Base-by-base conservation (phyloP, 2,113 vertebrate genomes). In the Hyla sarda region DNA sequence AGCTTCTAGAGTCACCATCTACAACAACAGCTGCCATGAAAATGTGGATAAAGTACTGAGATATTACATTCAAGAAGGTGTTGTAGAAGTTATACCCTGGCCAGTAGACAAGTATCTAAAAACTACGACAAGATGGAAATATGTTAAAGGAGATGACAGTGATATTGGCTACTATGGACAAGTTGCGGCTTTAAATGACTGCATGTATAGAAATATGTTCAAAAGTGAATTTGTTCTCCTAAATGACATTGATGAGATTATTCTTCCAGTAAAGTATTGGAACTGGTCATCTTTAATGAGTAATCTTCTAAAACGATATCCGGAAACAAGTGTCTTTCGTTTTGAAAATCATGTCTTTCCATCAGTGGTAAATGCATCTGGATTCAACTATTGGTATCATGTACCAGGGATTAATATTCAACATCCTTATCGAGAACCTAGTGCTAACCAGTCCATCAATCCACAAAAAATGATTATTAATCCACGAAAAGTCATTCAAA, bases 141-240 rank as follows among this genome's bases (percentile, higher is more conserved):
- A n/a, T n/a, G n/a, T n/a, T n/a, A n/a, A n/a, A n/a, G n/a, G n/a
- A n/a, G n/a, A n/a, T n/a, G n/a, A n/a, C n/a, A n/a, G n/a, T n/a
- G n/a, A n/a, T n/a, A n/a, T 94, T 2, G 92, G 93, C 11, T 94
- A 94, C 84, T 94, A 0, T 45, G 92, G 92, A 19, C 93, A 94
- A 82, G 32, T 92, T 52, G 67, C 89, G 65, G 91, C 91, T 0
- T 90, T 93, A 0, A 94, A 93, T 30, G 92, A 93, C 19, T 94
- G 93, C 65, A 78, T 93, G 25, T 94, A 95, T 85, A 91, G 93
- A 85, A 89, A 90, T 54, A 94, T 94, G 92, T 89, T 89, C n/a
- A 80, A 82, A 17, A 93, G 92, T 0, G 89, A 85, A 78, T 94
- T 92, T 17, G 73, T 93, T 75, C 86, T 86, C 9, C 17, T 86